Percentiles rank a stretch among this genome's conserved stretches.
phyloP scores from a whole-genome alignment of 2,113 vertebrate genomes.

The Ellobius talpinus region DNA sequence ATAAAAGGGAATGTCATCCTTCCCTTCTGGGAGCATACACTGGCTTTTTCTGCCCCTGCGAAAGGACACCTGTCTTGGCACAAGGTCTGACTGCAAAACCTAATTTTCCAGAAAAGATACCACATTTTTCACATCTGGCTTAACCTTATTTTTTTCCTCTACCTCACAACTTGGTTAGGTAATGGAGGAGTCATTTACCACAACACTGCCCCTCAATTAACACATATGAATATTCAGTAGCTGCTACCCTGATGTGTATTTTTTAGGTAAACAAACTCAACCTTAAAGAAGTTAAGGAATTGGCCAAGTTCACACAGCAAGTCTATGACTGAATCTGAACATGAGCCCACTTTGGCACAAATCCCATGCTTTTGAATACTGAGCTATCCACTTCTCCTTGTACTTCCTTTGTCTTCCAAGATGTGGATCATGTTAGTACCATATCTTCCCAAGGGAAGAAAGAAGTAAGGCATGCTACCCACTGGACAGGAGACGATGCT shows the following conservation, averaged over 20 bases:
- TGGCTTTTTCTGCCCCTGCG: background rate
- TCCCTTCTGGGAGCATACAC: background rate
- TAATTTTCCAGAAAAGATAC: background rate
- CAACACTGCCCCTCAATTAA: background rate
- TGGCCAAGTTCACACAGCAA: background rate
- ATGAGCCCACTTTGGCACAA: background rate
- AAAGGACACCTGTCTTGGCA: background rate
- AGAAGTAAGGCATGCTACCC: background rate
- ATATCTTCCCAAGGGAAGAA: background rate
- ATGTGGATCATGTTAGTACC: background rate
- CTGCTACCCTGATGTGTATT: background rate
- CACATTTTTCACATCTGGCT: background rate
- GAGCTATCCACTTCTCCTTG: background rate
- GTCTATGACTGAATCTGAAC: background rate
- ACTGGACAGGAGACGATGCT: background rate
- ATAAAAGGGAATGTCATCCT: background rate
- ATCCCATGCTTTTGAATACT: background rate
- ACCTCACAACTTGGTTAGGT: background rate
- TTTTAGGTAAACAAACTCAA: conserved; percentile 37
- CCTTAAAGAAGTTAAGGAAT: background rate
- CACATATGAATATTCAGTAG: background rate
- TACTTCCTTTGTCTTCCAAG: background rate
- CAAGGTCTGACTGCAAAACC: background rate
- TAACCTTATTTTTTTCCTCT: background rate
- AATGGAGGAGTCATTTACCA: background rate